Base-by-base conservation (phyloP, 1,140 invertebrate species). In the Achatina immaculata region DNA sequence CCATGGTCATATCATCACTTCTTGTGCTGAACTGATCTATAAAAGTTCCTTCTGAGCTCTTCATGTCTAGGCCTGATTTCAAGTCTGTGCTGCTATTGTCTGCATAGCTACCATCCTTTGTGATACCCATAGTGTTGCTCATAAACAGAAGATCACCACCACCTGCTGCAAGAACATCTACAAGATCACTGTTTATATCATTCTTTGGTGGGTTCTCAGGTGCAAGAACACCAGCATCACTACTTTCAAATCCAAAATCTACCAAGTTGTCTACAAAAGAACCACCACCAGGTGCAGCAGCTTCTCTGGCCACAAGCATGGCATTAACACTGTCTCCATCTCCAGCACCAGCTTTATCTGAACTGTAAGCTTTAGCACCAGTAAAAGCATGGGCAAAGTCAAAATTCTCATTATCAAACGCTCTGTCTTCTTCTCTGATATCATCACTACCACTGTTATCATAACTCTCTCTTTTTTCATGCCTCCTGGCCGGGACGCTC, bases 231-330 rank as follows among this genome's bases (percentile, higher is more conserved):
- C 58, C 21, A 34, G 4, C 58, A 31, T 62, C 58, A 28, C n/a
- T 28, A 4, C n/a, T 34, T 34, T 62, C 68, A 42, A 69, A 19
- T 24, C 42, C 68, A 69, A 69, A 69, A 3, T 69, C 68, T 40
- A 69, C 42, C 68, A 69, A 69, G 40, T 69, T 69, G 31, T 69
- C 42, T 1, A 74, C 72, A 51, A 55, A 45, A 14, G 43, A 42
- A 42, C 68, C 68, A 11, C 34, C 68, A 3, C 19, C 36, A 28
- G 16, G 11, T 9, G 34, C 65, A 34, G 68, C 7, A n/a, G 38
- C 38, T 28, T 42, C 38, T 71, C 40, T 45, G 21, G 6, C 24
- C 21, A 28, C 38, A 1, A 71, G 34, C 24, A 42, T 40, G 24
- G 24, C 68, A 40, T 45, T 24, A 38, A 71, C 6, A 21, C 2